Base-by-base conservation (phyloP, 2,113 vertebrate species). In the Sorex fumeus region DNA sequence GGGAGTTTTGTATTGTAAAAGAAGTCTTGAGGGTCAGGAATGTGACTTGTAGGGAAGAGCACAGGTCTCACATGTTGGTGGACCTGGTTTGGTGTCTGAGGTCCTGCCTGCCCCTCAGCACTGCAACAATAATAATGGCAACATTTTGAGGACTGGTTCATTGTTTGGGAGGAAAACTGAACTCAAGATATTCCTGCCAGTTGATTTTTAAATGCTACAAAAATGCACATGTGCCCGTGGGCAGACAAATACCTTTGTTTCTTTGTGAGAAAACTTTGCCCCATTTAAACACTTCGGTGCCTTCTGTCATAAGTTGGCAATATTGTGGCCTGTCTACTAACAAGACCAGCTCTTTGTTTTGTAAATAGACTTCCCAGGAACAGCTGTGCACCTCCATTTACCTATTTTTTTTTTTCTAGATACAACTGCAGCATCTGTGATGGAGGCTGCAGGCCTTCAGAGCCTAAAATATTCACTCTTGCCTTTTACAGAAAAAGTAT, bases 281-380 rank as follows among this genome's bases (percentile, higher is more conserved):
- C 27, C 76, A 32, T 30, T 60, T 92, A 89, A 86, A 19, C 21
- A 47, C 27, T 21, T 40, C 9, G 47, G 27, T 86, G 87, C 28
- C 19, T 90, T 71, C 1, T 86, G 53, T 85, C 16, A 71, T 30
- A 13, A 6, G 1, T 43, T 84, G 74, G 45, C 8, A 28, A 70
- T 79, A 72, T 8, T 36, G 15, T 72, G n/a, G 80, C 32, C 1
- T 84, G 0, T 72, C 43, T 45, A 66, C 16, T 81, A 30, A 81
- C 69, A n/a, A 87, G 45, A n/a, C 69, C 32, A 2, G 8, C 27
- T 13, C 9, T 9, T 13, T 72, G 18, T 79, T 94, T 95, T 93
- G 23, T 84, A 81, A 85, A 76, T 87, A 64, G 71, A 34, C 85
- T 95, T 92, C 69, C 75, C 76, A 62, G 60, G 69, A 84, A 8